Evolutionary conservation across 2,888 invertebrate genomes (phyloP).

Genomic region (Portevinia maculata): DNA sequence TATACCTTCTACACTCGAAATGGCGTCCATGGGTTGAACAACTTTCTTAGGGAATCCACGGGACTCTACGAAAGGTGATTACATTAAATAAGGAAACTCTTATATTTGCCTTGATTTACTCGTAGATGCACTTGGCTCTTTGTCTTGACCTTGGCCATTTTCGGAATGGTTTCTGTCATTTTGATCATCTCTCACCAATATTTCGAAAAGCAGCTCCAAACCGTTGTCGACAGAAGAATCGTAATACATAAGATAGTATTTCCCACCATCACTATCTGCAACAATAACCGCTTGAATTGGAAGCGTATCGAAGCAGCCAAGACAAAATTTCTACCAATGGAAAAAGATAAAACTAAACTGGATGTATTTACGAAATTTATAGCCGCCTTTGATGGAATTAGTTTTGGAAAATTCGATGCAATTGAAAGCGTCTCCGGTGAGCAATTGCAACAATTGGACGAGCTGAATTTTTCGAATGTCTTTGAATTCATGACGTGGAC

Average conservation of each 20-base stretch:
- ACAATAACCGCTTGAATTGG: conserved; percentile 81
- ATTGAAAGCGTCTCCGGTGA: conserved; percentile 76
- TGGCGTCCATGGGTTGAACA: conserved; percentile 79
- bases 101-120: conserved; percentile 72
- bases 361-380: conserved; percentile 78
- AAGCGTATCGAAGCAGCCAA: conserved; percentile 77
- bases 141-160: conserved; percentile 78
- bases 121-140: conserved; percentile 77
- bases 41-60: conserved; percentile 75
- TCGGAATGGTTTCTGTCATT: conserved; percentile 79
- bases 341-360: conserved; percentile 70
- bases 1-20: conserved; percentile 77
- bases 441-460: conserved; percentile 76
- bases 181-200: conserved; percentile 80
- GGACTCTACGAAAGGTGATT: conserved; percentile 75
- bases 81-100: not conserved
- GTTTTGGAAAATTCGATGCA: conserved; percentile 78
- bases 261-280: conserved; percentile 82
- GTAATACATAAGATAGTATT: conserved; percentile 80
- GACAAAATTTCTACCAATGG: conserved; percentile 77
- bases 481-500: conserved; percentile 80
- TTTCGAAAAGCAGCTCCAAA: conserved; percentile 79
- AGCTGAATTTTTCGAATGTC: conserved; percentile 80
- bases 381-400: conserved; percentile 77
- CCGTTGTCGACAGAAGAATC: conserved; percentile 81